These are phyloP conservation scores for Limnephilus marmoratus DNA, from an alignment of 2,888 invertebrate species.

Conservation along the genomic window DNA sequence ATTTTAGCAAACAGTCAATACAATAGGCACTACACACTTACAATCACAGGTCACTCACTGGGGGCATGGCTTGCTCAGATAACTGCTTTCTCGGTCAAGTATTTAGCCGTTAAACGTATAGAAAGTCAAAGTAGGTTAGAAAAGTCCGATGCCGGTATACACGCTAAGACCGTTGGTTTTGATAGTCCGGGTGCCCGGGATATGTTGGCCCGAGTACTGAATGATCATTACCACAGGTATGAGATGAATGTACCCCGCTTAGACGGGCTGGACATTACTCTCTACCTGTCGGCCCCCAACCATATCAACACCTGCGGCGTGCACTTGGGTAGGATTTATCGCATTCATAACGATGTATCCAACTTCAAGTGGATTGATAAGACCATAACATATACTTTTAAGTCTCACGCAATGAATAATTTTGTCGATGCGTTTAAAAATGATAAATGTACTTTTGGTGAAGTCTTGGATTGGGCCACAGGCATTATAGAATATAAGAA, in stretches of 20 bases:
- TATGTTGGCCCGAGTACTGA: neutral
- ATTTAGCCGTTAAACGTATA: neutral
- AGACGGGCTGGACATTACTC: neutral
- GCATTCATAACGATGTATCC: neutral
- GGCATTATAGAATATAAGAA: neutral
- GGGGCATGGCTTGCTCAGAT: constrained; percentile 1
- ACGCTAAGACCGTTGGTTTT: neutral
- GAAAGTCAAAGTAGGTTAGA: neutral
- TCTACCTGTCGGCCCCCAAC: neutral
- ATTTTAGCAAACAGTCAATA: neutral
- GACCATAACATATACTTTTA: neutral
- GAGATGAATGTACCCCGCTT: neutral
- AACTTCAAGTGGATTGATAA: neutral
- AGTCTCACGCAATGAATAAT: neutral
- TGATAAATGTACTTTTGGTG: neutral
- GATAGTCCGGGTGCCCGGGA: neutral
- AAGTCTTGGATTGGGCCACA: neutral
- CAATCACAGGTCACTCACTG: constrained; percentile 4
- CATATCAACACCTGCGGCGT: neutral
- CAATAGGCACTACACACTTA: neutral
- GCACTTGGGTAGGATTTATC: neutral
- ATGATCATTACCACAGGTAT: neutral
- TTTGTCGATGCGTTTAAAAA: neutral
- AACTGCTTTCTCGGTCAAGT: neutral
- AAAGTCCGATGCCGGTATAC: neutral